Conservation (phyloP, 2,888 invertebrate genomes). For the Amiota minor region DNA sequence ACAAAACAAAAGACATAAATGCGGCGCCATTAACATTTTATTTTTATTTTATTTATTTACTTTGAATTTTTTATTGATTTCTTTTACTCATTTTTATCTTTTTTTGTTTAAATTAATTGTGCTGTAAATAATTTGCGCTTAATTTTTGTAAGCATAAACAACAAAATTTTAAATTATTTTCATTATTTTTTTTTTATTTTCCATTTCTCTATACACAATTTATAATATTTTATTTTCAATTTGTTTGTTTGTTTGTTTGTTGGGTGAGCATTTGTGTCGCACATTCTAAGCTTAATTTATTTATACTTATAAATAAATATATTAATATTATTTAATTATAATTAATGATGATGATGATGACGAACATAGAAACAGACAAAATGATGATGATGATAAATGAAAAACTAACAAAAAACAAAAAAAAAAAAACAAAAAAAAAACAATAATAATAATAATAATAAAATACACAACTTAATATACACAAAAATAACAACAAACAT, state of each 20-base stretch:
- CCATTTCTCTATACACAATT: slow-evolving; percentile 39
- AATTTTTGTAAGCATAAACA: slow-evolving; percentile 26
- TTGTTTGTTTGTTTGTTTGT: slow-evolving; percentile 30
- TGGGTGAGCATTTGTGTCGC: slow-evolving; percentile 49
- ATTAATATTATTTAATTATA: slow-evolving; percentile 49
- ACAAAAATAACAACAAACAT: slow-evolving; percentile 59
- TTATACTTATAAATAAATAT: slow-evolving; percentile 47
- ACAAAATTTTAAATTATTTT: neutral
- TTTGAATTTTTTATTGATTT: slow-evolving; percentile 37
- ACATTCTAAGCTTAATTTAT: slow-evolving; percentile 49
- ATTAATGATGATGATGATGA: slow-evolving; percentile 42
- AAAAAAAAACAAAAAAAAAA: slow-evolving; percentile 52
- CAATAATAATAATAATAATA: slow-evolving; percentile 49
- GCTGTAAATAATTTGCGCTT: slow-evolving; percentile 62
- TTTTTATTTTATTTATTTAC: slow-evolving; percentile 28
- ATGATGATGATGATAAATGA: slow-evolving; percentile 37
- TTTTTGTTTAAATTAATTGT: slow-evolving; percentile 35
- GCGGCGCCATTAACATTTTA: slow-evolving; percentile 46
- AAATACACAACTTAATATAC: slow-evolving; percentile 64
- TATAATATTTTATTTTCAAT: neutral
- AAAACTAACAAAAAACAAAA: slow-evolving; percentile 46
- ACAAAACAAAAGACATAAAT: slow-evolving; percentile 41
- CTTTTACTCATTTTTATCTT: slow-evolving; percentile 44
- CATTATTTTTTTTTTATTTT: slow-evolving; percentile 33
- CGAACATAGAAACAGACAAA: slow-evolving; percentile 38